A percentile compares a stretch with the other conserved stretches of the same genome.
Conservation (phyloP, 2,797 vertebrate species). For the Toxotes lorentzi region DNA sequence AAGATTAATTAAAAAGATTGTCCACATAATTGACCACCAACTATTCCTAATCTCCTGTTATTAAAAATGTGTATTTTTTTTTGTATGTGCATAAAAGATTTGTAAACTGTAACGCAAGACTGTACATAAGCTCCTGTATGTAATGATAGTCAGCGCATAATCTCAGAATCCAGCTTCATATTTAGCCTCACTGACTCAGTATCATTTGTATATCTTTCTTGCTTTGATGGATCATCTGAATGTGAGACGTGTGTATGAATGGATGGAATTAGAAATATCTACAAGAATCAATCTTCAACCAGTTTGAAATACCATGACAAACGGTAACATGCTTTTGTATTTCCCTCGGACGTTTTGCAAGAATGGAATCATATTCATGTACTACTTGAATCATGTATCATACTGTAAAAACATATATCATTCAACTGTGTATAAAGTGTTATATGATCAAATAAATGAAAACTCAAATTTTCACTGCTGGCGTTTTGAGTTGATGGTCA, state of each 20-base stretch:
- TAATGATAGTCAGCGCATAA: constrained; percentile 43
- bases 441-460: constrained; percentile 70
- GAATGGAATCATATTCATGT: constrained; percentile 64
- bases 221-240: constrained; percentile 46
- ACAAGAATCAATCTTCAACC: constrained; percentile 21
- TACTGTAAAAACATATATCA: constrained; percentile 74
- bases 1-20: constrained; percentile 4
- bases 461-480: constrained; percentile 40
- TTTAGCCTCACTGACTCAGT: constrained; percentile 47
- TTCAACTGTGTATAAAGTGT: constrained; percentile 71
- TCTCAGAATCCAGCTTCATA: constrained; percentile 29
- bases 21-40: neutral
- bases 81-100: constrained; percentile 54
- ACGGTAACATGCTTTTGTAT: constrained; percentile 64
- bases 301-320: constrained; percentile 25
- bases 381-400: constrained; percentile 75
- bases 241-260: constrained; percentile 44
- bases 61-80: constrained; percentile 42
- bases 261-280: constrained; percentile 38
- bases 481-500: neutral
- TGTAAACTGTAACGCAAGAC: constrained; percentile 42
- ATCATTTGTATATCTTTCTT: constrained; percentile 24
- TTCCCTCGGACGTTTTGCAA: constrained; percentile 46
- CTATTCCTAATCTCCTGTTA: neutral
- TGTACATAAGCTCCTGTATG: constrained; percentile 48